Evolutionary conservation across 2,113 vertebrate genomes (phyloP).

Genomic region (Microcebus jonahi): DNA sequence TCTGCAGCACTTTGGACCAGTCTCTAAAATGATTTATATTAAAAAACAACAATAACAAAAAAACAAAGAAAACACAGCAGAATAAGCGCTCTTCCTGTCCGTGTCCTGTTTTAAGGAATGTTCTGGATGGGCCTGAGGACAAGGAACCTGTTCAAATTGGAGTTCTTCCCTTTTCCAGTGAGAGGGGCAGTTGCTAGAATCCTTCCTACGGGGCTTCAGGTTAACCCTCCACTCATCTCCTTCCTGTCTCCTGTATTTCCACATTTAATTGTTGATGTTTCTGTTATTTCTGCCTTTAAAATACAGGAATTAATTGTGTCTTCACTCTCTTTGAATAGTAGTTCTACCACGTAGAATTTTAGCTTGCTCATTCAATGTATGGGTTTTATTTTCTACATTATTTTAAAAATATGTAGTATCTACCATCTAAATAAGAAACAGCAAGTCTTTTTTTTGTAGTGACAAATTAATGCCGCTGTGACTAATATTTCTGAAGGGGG

Average conservation of each 20-base stretch:
- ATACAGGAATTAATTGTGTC: background rate
- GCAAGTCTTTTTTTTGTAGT: background rate
- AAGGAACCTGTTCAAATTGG: background rate
- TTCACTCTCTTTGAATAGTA: background rate
- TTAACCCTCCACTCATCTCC: fast-evolving
- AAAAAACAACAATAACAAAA: background rate
- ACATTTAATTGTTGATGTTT: background rate
- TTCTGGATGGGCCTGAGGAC: background rate
- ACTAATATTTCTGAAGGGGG: background rate
- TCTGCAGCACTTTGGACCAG: conserved; percentile 41
- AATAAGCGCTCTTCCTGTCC: background rate
- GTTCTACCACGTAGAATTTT: background rate
- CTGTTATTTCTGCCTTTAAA: conserved; percentile 15
- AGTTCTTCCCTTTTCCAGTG: background rate
- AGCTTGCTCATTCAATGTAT: background rate
- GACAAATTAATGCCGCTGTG: background rate
- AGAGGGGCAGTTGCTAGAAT: background rate
- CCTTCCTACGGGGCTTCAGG: fast-evolving
- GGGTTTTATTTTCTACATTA: background rate
- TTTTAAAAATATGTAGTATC: background rate
- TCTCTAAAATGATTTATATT: conserved; percentile 46
- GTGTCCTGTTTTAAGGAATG: background rate
- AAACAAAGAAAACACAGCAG: background rate
- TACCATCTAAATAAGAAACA: background rate
- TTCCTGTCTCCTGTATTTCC: background rate